These are phyloP conservation scores for Takifugu flavidus DNA, from an alignment of 2,113 vertebrate genomes.

Conservation along the genomic window DNA sequence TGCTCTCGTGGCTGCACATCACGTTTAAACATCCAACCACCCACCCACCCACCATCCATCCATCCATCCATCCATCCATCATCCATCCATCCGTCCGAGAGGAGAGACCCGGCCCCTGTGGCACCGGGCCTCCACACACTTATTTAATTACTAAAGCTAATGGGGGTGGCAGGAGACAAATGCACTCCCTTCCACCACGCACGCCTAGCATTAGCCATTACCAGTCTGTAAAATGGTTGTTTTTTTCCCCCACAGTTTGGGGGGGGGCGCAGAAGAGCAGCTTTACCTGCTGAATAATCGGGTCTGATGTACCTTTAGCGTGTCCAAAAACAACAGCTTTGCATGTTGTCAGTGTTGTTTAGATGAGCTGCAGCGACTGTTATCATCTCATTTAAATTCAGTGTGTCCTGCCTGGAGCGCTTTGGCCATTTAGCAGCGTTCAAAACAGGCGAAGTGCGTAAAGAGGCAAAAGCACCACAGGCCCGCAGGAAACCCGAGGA, in stretches of 20 bases:
- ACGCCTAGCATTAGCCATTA: background rate
- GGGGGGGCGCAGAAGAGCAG: too few relatives aligned
- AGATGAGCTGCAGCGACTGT: background rate
- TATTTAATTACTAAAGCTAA: too few relatives aligned
- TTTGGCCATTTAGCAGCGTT: slow-evolving; percentile 33
- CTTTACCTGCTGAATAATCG: background rate
- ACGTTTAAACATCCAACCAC: too few relatives aligned
- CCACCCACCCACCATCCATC: too few relatives aligned
- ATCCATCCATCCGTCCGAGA: too few relatives aligned
- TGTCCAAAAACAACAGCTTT: background rate
- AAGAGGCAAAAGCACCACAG: slow-evolving; percentile 13
- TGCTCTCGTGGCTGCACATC: too few relatives aligned
- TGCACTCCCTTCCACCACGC: too few relatives aligned
- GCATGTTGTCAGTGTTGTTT: background rate
- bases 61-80: too few relatives aligned
- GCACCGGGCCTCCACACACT: too few relatives aligned
- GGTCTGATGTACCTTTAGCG: background rate
- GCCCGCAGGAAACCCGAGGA: background rate
- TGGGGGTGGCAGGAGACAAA: too few relatives aligned
- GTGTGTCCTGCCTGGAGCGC: slow-evolving; percentile 15
- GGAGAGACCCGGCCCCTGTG: too few relatives aligned
- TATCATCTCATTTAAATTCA: slow-evolving; percentile 35
- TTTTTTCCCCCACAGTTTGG: too few relatives aligned
- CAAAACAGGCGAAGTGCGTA: slow-evolving; percentile 38
- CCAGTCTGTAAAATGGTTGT: background rate